Evolutionary conservation across 2,888 invertebrate genomes (phyloP), one percentile per base, ranked within the genome.

Genomic region (Patella caerulea): DNA sequence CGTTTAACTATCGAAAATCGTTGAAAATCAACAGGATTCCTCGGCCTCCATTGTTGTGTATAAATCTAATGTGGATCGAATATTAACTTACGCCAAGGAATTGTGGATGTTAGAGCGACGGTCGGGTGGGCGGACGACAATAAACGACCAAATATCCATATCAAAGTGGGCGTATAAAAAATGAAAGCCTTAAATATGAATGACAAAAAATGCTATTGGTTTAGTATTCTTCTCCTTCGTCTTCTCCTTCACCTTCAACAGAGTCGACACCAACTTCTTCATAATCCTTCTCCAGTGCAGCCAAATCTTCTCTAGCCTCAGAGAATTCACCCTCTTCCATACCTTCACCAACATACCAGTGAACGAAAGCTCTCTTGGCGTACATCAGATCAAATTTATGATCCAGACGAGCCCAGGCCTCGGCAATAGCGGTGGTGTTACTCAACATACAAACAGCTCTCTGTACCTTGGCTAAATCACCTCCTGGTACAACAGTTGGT

Each of bases 401-500:
- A 65, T 65, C 65, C 2, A 65, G 65, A 7, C 65, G 65, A 65
- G 65, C 65, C 65, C 65, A 65, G 19, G 65, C 65, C 14, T 65
- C 65, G 14, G 65, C 65, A 24, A 65, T 65, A 24, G 65, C 65
- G 12, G 65, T 65, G 24, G 65, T 65, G 65, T 65, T 65, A 14
- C 65, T 65, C 65, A 65, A 65, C 65, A 65, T 65, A 65, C 65
- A 65, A 65, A 65, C 65, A 11, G 65, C 65, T 65, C 65, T 65
- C 24, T 65, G 65, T 9, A 65, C 65, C 15, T 65, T 65, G 65
- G 65, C 65, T 65, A 65, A 65, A 65, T 65, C 65, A 4, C 65
- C 65, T 65, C 65, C 65, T 19, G 65, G 65, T 65, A 65, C 65
- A 65, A 65, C 65, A 65, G 65, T 65, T 65, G 65, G 65, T n/a